Evolutionary conservation across 2,888 invertebrate species (phyloP), one percentile per base, ranked within the genome.

Genomic region (Amblyjoppa fuscipennis): DNA sequence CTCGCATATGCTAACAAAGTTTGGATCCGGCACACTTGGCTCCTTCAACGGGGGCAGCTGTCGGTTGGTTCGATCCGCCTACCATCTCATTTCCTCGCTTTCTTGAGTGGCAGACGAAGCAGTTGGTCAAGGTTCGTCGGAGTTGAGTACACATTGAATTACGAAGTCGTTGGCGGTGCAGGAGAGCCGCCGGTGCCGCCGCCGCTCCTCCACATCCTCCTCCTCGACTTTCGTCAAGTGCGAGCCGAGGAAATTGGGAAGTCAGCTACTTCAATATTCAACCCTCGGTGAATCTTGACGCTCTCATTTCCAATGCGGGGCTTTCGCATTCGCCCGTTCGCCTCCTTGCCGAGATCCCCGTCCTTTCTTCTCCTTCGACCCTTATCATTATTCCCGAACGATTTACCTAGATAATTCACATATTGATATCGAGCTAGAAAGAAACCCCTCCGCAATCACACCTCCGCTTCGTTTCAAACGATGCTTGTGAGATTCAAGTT

Each of bases 191-290:
- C 53, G 61, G 68, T 20, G 69, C 73, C 16, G 59, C 81, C 74
- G 73, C 45, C 16, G 45, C 70, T 74, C 71, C 75, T 70, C n/a
- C 41, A 34, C 45, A 3, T 13, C 45, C 45, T 45, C 45, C 45
- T 74, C 56, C 73, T 59, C 80, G 73, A 80, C 85, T 83, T 74
- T 77, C 68, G 73, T 77, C 59, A 38, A 74, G 83, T 69, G 71
- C 64, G 53, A 66, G 61, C 66, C 64, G 68, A 71, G 76, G 45
- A 85, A 81, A 83, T 77, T 81, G 85, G 80, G 83, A 85, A 83
- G 82, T 87, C 84, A 85, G 74, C 84, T 78, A 79, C 87, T 82
- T 80, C 85, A 87, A 85, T 87, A 85, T 83, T 83, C 83, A 70
- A 83, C 71, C 81, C 83, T 83, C 83, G 66, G 69, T 77, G 64